Percentiles rank a stretch among this genome's conserved stretches.
Conservation (phyloP, 2,888 invertebrate genomes). For the Siphlonurus alternatus region DNA sequence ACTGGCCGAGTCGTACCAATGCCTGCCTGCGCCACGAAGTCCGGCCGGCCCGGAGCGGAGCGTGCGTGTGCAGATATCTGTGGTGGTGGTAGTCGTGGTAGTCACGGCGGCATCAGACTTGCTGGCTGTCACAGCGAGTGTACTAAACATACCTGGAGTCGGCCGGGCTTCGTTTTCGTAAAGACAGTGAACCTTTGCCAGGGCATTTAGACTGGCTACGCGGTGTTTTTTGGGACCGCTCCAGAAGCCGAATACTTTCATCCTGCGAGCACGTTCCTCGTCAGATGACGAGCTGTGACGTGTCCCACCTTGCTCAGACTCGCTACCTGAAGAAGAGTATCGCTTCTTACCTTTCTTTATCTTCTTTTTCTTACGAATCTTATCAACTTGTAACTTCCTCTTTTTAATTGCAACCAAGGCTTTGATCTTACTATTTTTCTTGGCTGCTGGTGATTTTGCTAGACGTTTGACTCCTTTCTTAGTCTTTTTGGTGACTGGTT, state of each 20-base stretch:
- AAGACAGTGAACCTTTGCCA: conserved; percentile 78
- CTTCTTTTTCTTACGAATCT: conserved; percentile 2
- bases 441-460: conserved; percentile 15
- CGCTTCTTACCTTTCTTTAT: neutral
- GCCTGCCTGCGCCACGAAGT: conserved; percentile 10
- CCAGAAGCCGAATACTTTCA: conserved; percentile 51
- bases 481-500: neutral
- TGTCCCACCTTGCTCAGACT: neutral
- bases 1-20: conserved; percentile 11
- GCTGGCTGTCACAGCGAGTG: neutral
- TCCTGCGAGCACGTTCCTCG: conserved; percentile 22
- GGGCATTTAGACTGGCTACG: conserved; percentile 75
- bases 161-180: conserved; percentile 66
- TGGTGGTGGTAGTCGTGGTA: conserved; percentile 5
- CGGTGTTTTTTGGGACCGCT: conserved; percentile 65
- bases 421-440: conserved; percentile 18
- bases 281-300: neutral
- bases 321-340: neutral
- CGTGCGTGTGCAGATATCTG: conserved; percentile 6
- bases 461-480: neutral
- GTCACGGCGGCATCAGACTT: neutral
- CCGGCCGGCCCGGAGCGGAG: conserved; percentile 13
- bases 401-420: neutral
- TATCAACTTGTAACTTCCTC: neutral
- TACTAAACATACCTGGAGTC: conserved; percentile 21